Evolutionary conservation across 2,888 invertebrate species (phyloP), one percentile per base, ranked within the genome.

Genomic region (Charanyca ferruginea): DNA sequence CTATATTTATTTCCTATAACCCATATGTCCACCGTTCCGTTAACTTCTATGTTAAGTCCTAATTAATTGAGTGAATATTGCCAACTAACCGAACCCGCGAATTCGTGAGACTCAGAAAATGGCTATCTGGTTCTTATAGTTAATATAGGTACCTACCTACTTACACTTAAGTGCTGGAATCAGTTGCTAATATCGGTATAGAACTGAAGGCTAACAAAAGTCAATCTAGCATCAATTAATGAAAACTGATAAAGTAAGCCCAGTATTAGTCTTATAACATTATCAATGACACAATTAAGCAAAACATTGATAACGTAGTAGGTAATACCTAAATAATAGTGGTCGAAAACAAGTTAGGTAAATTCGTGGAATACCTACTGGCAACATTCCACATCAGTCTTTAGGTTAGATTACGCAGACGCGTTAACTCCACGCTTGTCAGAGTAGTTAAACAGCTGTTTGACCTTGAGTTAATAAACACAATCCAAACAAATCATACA

Each of bases 371-470:
- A 44, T 55, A 47, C 44, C n/a, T 52, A 66, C 59, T 71, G 67
- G 77, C 72, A 77, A 76, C 75, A 81, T 57, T 69, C 49, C 16
- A 22, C 16, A 69, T 69, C 59, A 54, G 52, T 53, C 65, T 58
- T 70, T n/a, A n/a, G n/a, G n/a, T 74, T 65, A 68, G 49, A 42
- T 74, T 68, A 67, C 75, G 77, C 81, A 82, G 49, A 64, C 74
- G 80, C 73, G 77, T 59, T 48, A 45, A 44, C 49, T 58, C 18
- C 20, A 54, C 63, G 47, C 53, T 57, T 55, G 48, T 51, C 62
- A 58, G 64, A 44, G 47, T 61, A 38, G 25, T 58, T 44, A 55
- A 80, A 81, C 80, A 84, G 76, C 79, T 85, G 81, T 79, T 81
- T 47, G 65, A 66, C 77, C 79, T 80, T 77, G 63, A 60, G 8